phyloP scores from a whole-genome alignment of 2,888 invertebrate genomes.

The Limenitis camilla region DNA sequence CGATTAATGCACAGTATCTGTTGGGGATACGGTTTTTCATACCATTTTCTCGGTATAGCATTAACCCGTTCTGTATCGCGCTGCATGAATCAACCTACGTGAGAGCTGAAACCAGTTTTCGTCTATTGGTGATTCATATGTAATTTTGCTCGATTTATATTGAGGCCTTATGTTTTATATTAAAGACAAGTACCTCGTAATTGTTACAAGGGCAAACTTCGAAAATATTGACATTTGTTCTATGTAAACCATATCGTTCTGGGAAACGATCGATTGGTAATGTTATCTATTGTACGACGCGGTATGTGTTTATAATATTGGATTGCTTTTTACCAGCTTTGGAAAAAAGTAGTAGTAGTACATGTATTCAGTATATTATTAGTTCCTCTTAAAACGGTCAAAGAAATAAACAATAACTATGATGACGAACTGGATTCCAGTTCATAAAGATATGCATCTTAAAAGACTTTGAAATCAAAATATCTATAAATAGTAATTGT shows the following conservation, averaged over 20 bases:
- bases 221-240: constrained; percentile 1
- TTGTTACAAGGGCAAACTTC: constrained; percentile 4
- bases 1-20: not conserved
- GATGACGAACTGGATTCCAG: too few species aligned
- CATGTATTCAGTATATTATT: too few species aligned
- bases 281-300: too few species aligned
- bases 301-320: too few species aligned
- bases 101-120: constrained; percentile 46
- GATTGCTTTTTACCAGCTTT: too few species aligned
- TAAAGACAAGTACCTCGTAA: constrained; percentile 4
- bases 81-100: constrained; percentile 35
- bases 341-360: too few species aligned
- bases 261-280: not conserved
- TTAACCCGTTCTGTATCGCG: constrained; percentile 30
- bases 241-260: not conserved
- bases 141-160: constrained; percentile 29
- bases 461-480: too few species aligned
- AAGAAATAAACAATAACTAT: too few species aligned
- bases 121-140: constrained; percentile 37
- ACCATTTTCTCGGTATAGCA: constrained; percentile 24
- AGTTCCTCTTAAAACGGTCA: too few species aligned
- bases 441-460: too few species aligned
- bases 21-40: constrained; percentile 18
- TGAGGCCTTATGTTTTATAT: constrained; percentile 20
- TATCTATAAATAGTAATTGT: too few species aligned